Percentiles rank a stretch among this genome's conserved stretches.
These are phyloP conservation scores for Sapajus apella DNA, from an alignment of 2,113 vertebrate genomes.

Conservation along the genomic window DNA sequence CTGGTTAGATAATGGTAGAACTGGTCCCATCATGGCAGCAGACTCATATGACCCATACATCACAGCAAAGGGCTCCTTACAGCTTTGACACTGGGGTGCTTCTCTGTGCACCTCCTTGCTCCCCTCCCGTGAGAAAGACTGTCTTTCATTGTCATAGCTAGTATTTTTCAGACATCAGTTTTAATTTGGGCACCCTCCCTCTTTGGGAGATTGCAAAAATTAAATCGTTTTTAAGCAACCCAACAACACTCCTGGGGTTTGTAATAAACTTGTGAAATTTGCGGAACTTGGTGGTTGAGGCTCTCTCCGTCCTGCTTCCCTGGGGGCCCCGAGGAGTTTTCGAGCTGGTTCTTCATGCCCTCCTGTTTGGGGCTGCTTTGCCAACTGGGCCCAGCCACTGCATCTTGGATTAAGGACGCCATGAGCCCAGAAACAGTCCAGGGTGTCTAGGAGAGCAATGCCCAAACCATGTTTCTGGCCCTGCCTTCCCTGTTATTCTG, in stretches of 20 bases:
- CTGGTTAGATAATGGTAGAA: not conserved
- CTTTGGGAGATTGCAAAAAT: slow-evolving; percentile 77
- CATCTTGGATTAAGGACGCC: not conserved
- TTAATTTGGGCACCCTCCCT: slow-evolving; percentile 20
- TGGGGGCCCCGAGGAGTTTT: not conserved
- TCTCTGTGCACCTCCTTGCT: not conserved
- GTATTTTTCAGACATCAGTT: slow-evolving; percentile 6
- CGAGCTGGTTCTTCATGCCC: not conserved
- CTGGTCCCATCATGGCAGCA: accelerated
- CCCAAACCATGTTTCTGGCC: not conserved
- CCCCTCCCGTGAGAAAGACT: not conserved
- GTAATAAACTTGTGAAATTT: slow-evolving; percentile 77
- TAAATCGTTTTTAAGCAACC: slow-evolving; percentile 82
- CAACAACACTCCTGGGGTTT: slow-evolving; percentile 72
- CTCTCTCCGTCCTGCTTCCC: slow-evolving; percentile 34
- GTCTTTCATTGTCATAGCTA: not conserved
- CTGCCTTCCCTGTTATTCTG: not conserved
- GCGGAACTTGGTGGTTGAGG: slow-evolving; percentile 71
- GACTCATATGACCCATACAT: accelerated
- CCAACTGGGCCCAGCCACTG: not conserved
- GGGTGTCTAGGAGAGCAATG: not conserved
- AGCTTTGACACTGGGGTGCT: not conserved
- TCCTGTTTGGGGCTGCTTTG: not conserved
- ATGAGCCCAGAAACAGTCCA: not conserved
- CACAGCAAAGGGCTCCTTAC: accelerated